These are phyloP conservation scores for Lerema accius DNA, from an alignment of 1,140 invertebrate species.

Conservation along the genomic window DNA sequence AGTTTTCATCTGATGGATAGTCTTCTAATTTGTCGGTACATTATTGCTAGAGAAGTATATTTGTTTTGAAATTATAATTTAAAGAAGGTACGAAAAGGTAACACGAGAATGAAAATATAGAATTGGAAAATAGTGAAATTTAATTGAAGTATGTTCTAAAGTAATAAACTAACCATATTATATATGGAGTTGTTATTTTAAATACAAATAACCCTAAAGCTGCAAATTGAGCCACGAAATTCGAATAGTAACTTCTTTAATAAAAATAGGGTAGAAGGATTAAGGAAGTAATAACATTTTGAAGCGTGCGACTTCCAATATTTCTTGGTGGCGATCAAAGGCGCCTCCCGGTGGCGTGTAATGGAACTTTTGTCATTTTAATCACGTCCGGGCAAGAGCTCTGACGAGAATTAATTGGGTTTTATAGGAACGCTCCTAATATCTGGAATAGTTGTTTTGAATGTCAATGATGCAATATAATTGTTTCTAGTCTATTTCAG, in stretches of 20 bases:
- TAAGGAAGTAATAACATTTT: slow-evolving; percentile 40
- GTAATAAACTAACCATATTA: too few species aligned
- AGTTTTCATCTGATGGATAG: too few species aligned
- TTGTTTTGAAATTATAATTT: too few species aligned
- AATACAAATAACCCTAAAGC: too few species aligned
- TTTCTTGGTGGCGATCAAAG: slow-evolving; percentile 25
- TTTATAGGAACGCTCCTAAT: slow-evolving; percentile 53
- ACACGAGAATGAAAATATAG: too few species aligned
- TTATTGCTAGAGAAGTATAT: too few species aligned
- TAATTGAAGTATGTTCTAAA: too few species aligned
- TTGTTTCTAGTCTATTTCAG: slow-evolving; percentile 27
- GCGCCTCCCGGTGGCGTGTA: slow-evolving; percentile 39
- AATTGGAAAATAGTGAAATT: too few species aligned
- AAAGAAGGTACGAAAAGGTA: too few species aligned
- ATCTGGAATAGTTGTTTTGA: slow-evolving; percentile 51
- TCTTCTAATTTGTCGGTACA: too few species aligned
- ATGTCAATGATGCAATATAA: slow-evolving; percentile 45
- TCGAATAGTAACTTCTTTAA: slow-evolving; percentile 26
- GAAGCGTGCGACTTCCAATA: slow-evolving; percentile 33
- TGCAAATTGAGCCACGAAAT: too few species aligned
- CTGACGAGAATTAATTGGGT: slow-evolving; percentile 63
- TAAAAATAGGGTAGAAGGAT: slow-evolving; percentile 33
- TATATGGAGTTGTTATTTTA: too few species aligned
- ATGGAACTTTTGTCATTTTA: slow-evolving; percentile 67
- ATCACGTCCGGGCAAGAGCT: slow-evolving; percentile 52